Evolutionary conservation across 2,888 invertebrate genomes (phyloP).

Genomic region (Andrena flavipes): DNA sequence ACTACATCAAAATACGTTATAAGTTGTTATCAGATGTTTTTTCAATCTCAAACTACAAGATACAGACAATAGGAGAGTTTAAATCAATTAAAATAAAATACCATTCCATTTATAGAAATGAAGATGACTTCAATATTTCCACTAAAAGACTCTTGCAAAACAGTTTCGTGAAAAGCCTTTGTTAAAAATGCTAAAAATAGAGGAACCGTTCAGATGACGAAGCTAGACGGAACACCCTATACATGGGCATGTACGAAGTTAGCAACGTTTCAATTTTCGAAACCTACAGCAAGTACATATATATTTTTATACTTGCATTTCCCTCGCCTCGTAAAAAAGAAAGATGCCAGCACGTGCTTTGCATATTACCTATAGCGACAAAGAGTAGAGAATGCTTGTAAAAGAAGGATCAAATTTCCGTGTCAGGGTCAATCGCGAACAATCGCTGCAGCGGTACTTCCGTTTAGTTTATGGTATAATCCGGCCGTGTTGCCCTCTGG

Average conservation of each 20-base stretch:
- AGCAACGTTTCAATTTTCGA: slow-evolving; percentile 30
- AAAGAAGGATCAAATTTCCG: background rate
- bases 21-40: background rate
- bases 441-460: slow-evolving; percentile 9
- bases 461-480: slow-evolving; percentile 31
- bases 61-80: no score
- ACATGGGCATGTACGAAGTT: background rate
- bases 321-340: slow-evolving; percentile 25
- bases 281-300: slow-evolving; percentile 12
- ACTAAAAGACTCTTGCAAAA: no score
- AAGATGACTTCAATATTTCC: no score
- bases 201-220: background rate
- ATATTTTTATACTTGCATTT: slow-evolving; percentile 6
- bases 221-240: background rate
- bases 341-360: slow-evolving; percentile 13
- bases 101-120: no score
- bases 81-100: no score
- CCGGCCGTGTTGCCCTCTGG: background rate
- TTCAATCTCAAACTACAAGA: no score
- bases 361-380: slow-evolving; percentile 30
- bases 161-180: no score
- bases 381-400: background rate
- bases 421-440: slow-evolving; percentile 3
- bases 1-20: background rate
- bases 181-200: background rate